Evolutionary conservation across 2,113 vertebrate genomes (phyloP), one percentile per base, ranked within the genome.

Genomic region (Abramis brama): DNA sequence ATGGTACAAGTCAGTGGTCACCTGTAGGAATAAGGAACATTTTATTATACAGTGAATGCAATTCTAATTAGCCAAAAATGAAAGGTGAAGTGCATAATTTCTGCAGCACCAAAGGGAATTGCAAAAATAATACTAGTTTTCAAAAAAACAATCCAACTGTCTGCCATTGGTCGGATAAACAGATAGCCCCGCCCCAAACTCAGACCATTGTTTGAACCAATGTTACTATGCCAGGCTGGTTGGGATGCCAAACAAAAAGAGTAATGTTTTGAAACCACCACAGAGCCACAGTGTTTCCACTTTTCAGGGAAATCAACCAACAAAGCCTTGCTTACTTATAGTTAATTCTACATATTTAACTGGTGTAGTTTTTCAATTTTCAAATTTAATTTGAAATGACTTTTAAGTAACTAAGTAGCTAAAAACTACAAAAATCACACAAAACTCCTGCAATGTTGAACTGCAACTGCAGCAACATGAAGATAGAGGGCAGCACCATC

Each of bases 1-100:
- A 91, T 97, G 96, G 94, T 98, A 95, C 87, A 99, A 91, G 92
- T 99, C 98, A 2, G 97, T 96, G 84, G 98, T 99, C 93, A 98
- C 98, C 98, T 99, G 87, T 95, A 80, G 86, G 21, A 43, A 78
- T 62, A 68, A 77, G 66, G 23, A 39, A 76, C 7, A 10, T 4
- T 66, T 43, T 4, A 78, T 52, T 39, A 36, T 13, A 10, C 39
- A 62, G 23, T 3, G 25, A 81, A 11, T 64, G 23, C 11, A 27
- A 15, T 47, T 75, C 10, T 25, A 74, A 25, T 47, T 4, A 25
- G 71, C 71, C 43, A 74, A 47, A 74, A 47, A 7, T 23, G 5
- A 43, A 73, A 3, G 70, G 5, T 39, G 68, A 9, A 39, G 9
- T 71, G 9, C 4, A 9, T 39, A 1, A 71, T 71, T 39, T 66